These are phyloP conservation scores for Archocentrus centrarchus DNA, from an alignment of 2,113 vertebrate species.

Conservation along the genomic window DNA sequence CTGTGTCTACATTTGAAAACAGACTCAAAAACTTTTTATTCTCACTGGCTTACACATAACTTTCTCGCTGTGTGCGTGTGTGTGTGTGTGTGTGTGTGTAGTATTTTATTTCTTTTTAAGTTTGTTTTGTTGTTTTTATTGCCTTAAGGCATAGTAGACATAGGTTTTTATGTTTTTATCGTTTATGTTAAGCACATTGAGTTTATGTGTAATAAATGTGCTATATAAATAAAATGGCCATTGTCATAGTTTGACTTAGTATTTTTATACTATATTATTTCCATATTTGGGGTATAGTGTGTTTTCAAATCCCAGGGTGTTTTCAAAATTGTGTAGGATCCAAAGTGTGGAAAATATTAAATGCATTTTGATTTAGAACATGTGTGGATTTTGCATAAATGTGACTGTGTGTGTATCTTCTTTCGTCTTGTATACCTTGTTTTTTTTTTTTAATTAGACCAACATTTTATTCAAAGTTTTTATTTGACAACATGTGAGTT, in stretches of 20 bases:
- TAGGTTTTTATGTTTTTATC: not conserved
- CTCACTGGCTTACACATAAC: not conserved
- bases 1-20: not conserved
- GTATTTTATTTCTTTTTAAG: not conserved
- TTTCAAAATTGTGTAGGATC: constrained; percentile 10
- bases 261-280: constrained; percentile 30
- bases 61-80: not conserved
- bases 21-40: not conserved
- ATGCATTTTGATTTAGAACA: not conserved
- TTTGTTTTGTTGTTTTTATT: not conserved
- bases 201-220: not conserved
- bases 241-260: constrained; percentile 9
- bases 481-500: constrained; percentile 12
- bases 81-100: not conserved
- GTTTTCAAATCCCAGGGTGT: constrained; percentile 11
- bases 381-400: not conserved
- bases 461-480: not conserved
- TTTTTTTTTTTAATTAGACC: not conserved
- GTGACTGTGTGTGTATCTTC: not conserved
- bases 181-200: not conserved
- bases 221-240: not conserved
- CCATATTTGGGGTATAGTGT: constrained; percentile 32
- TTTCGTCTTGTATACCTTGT: not conserved
- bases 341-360: constrained; percentile 4
- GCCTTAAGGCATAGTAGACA: not conserved